Percentiles rank a stretch among this genome's conserved stretches.
Evolutionary conservation across 2,888 invertebrate genomes (phyloP).

Genomic region (Chelonus formosanus): DNA sequence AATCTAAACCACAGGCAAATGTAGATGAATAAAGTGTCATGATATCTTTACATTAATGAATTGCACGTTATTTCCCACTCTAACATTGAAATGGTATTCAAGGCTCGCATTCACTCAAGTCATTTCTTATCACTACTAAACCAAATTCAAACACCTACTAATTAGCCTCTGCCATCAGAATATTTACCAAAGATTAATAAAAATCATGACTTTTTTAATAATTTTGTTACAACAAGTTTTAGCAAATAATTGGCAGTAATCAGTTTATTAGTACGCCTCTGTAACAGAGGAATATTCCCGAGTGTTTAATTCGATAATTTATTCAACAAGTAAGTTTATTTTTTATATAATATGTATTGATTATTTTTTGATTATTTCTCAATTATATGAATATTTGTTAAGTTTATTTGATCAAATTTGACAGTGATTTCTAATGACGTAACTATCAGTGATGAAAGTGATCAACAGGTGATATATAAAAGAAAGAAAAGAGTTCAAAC

Average conservation of each 20-base stretch:
- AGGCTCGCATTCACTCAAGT: slow-evolving; percentile 9
- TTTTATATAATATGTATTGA: neutral
- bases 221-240: no score
- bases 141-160: slow-evolving; percentile 14
- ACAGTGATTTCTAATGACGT: slow-evolving; percentile 35
- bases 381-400: neutral
- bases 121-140: slow-evolving; percentile 20
- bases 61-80: slow-evolving; percentile 5
- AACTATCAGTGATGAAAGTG: slow-evolving; percentile 30
- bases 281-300: no score
- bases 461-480: slow-evolving; percentile 3
- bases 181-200: no score
- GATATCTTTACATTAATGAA: neutral
- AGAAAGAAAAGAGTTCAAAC: slow-evolving; percentile 3
- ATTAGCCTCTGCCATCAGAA: neutral
- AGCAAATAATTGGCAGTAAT: no score
- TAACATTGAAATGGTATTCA: slow-evolving; percentile 12
- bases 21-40: slow-evolving; percentile 13
- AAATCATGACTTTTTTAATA: no score
- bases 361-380: neutral
- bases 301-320: no score
- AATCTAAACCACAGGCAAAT: neutral
- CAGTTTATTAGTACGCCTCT: no score
- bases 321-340: no score
- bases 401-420: slow-evolving; percentile 7